Evolutionary conservation across 1,140 invertebrate genomes (phyloP).

Genomic region (Drosophila repleta): DNA sequence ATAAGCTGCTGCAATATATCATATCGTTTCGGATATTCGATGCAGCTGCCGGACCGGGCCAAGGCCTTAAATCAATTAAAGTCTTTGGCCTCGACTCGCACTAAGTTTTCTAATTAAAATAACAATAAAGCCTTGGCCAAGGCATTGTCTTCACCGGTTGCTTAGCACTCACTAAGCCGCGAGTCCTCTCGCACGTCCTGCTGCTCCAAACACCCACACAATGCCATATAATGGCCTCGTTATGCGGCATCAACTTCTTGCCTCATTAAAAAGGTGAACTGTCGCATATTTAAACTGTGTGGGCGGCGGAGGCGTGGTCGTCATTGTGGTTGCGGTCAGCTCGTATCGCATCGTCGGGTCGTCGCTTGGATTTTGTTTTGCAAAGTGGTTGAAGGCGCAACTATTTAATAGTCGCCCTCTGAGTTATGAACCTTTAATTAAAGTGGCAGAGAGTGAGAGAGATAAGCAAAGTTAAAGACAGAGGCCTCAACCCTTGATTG

Average conservation of each 20-base stretch:
- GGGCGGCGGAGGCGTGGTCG: constrained; percentile 26
- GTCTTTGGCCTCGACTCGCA: constrained; percentile 17
- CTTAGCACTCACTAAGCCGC: constrained; percentile 28
- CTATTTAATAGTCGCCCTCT: constrained; percentile 20
- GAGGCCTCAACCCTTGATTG: background rate
- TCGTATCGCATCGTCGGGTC: constrained; percentile 20
- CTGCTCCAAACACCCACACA: constrained; percentile 19
- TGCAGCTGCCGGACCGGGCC: constrained; percentile 4
- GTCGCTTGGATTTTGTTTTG: constrained; percentile 18
- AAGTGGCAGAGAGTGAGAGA: constrained; percentile 6
- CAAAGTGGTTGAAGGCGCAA: constrained; percentile 23
- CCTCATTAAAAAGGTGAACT: constrained; percentile 57
- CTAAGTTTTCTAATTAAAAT: constrained; percentile 57
- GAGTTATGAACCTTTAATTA: constrained; percentile 38
- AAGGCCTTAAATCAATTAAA: constrained; percentile 35
- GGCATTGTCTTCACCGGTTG: constrained; percentile 35
- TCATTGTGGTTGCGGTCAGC: constrained; percentile 33
- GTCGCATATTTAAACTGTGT: constrained; percentile 17
- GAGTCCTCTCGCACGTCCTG: constrained; percentile 5
- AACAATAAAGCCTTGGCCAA: constrained; percentile 47
- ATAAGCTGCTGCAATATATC: constrained; percentile 2
- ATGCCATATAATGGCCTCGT: constrained; percentile 49
- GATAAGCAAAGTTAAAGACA: background rate
- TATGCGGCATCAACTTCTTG: constrained; percentile 53
- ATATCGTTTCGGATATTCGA: constrained; percentile 16